These are phyloP conservation scores for Philereme transversata DNA, from an alignment of 2,888 invertebrate genomes.

Conservation along the genomic window DNA sequence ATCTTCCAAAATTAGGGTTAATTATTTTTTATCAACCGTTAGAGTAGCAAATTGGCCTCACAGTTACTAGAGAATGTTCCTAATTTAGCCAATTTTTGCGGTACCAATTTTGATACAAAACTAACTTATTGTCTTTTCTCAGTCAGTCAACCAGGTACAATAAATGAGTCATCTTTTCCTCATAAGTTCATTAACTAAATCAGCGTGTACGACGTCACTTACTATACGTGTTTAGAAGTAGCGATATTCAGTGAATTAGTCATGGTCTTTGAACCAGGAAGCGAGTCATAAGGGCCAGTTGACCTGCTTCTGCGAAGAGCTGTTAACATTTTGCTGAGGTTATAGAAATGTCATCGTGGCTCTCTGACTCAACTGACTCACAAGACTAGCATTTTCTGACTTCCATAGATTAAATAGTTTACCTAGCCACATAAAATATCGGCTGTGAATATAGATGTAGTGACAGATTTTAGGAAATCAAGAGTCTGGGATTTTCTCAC, in stretches of 20 bases:
- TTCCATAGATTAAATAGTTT: no score
- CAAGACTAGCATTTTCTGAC: no score
- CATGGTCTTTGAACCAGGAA: constrained; percentile 23
- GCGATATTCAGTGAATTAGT: constrained; percentile 15
- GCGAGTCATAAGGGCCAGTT: constrained; percentile 16
- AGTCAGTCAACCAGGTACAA: not conserved
- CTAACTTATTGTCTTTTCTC: not conserved
- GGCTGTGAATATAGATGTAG: no score
- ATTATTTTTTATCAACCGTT: no score
- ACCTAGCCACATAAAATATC: no score
- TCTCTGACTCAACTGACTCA: no score
- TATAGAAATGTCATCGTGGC: not conserved
- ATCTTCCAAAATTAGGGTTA: no score
- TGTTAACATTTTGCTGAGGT: not conserved
- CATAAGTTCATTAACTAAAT: constrained; percentile 28
- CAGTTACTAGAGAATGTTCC: not conserved
- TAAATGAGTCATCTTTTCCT: constrained; percentile 26
- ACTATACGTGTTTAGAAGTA: not conserved
- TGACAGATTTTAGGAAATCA: no score
- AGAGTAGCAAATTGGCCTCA: not conserved
- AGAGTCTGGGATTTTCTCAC: no score
- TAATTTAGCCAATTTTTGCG: constrained; percentile 17
- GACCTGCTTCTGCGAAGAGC: constrained; percentile 12
- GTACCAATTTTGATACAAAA: constrained; percentile 7
- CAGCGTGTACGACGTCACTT: constrained; percentile 21